phyloP scores from a whole-genome alignment of 2,888 invertebrate species.

The Dryobotodes eremita region DNA sequence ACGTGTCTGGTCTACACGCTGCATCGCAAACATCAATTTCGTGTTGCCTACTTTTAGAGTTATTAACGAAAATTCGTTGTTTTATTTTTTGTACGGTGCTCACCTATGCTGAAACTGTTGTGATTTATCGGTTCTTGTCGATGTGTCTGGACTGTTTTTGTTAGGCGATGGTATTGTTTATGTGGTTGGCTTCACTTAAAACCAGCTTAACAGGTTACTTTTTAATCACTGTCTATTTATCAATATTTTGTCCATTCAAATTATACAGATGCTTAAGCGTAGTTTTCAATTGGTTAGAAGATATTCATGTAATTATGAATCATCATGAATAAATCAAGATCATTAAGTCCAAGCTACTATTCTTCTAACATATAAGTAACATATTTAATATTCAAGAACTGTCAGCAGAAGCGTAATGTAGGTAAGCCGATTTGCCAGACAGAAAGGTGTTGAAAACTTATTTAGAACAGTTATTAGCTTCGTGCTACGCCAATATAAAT shows the following conservation, averaged over 20 bases:
- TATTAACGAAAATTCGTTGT: slow-evolving; percentile 65
- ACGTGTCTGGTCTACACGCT: slow-evolving; percentile 84
- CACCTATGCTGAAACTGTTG: slow-evolving; percentile 31
- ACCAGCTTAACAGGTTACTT: slow-evolving; percentile 3
- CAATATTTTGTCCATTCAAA: slow-evolving; percentile 39
- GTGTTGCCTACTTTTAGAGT: slow-evolving; percentile 75
- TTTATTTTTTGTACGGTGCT: slow-evolving; percentile 53
- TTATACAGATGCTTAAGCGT: slow-evolving; percentile 19
- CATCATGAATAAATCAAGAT: slow-evolving; percentile 37
- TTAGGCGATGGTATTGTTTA: slow-evolving; percentile 20
- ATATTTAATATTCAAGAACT: slow-evolving; percentile 19
- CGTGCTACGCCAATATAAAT: slow-evolving; percentile 43
- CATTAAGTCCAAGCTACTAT: slow-evolving; percentile 7
- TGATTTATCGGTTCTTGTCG: slow-evolving; percentile 49
- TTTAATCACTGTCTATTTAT: slow-evolving; percentile 50
- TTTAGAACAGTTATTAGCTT: slow-evolving; percentile 49
- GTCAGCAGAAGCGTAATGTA: slow-evolving; percentile 29
- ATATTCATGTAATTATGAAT: slow-evolving; percentile 28
- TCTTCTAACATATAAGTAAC: slow-evolving; percentile 6
- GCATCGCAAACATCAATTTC: slow-evolving; percentile 85
- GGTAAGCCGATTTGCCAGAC: slow-evolving; percentile 58
- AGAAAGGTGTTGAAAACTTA: slow-evolving; percentile 43
- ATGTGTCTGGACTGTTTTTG: slow-evolving; percentile 26
- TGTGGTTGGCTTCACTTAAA: slow-evolving; percentile 16
- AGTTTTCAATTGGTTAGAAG: slow-evolving; percentile 20